A percentile compares a stretch with the other conserved stretches of the same genome.
Evolutionary conservation across 2,113 vertebrate species (phyloP).

Genomic region (Ramphastos sulfuratus): DNA sequence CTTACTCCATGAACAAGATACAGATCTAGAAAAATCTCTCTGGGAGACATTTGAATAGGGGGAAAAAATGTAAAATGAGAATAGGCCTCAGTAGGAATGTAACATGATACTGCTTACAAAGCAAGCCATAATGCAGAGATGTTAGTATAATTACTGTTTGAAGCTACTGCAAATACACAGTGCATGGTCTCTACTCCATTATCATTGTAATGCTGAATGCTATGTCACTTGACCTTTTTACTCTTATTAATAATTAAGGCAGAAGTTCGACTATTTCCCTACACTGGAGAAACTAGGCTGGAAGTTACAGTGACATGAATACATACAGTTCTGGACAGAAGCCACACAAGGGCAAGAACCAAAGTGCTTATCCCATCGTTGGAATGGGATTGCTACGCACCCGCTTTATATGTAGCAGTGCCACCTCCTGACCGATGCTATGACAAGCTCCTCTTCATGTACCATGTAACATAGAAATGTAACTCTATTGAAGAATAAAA

Average conservation of each 20-base stretch:
- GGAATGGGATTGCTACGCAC: not conserved
- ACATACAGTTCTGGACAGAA: accelerated
- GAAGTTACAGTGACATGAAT: not conserved
- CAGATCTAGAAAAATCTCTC: not conserved
- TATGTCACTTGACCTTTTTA: not conserved
- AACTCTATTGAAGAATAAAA: not conserved
- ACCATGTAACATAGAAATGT: not conserved
- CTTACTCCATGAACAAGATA: not conserved
- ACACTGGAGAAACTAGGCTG: not conserved
- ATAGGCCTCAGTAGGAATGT: not conserved
- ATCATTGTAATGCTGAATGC: not conserved
- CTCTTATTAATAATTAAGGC: not conserved
- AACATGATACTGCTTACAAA: not conserved
- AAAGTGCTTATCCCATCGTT: not conserved
- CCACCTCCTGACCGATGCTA: slow-evolving; percentile 33
- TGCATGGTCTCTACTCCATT: not conserved
- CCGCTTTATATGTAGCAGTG: not conserved
- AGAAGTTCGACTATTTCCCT: not conserved
- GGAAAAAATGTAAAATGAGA: not conserved
- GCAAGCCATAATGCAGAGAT: not conserved
- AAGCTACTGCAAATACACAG: not conserved
- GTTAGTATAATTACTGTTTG: not conserved
- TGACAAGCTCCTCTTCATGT: not conserved
- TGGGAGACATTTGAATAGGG: not conserved
- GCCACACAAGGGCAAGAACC: not conserved